Evolutionary conservation across 2,113 vertebrate genomes (phyloP).

Genomic region (Acinonyx jubatus): DNA sequence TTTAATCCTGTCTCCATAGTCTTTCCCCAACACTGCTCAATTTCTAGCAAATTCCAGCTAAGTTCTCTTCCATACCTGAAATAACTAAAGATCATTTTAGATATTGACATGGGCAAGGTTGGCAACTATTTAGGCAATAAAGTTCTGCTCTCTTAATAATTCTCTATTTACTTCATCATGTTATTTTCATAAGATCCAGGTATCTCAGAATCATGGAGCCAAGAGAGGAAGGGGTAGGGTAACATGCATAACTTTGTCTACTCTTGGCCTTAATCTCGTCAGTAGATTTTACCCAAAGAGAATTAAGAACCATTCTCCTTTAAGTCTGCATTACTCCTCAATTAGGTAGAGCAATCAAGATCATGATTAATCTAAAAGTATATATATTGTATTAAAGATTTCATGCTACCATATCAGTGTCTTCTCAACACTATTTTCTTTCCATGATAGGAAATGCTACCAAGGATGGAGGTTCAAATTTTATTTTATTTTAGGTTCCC

Average conservation of each 20-base stretch:
- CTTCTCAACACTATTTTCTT: not conserved
- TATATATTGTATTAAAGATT: not conserved
- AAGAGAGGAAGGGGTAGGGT: not conserved
- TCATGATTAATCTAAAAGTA: not conserved
- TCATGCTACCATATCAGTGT: not conserved
- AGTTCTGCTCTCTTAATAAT: not conserved
- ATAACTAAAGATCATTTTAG: not conserved
- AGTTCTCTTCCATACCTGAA: not conserved
- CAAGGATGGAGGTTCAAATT: conserved; percentile 25
- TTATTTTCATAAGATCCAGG: not conserved
- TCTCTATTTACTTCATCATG: not conserved
- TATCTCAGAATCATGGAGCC: not conserved
- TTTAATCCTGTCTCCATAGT: not conserved
- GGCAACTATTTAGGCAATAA: not conserved
- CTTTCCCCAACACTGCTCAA: not conserved
- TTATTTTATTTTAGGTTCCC: not conserved
- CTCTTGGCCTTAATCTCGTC: not conserved
- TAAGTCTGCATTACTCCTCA: not conserved
- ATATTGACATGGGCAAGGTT: not conserved
- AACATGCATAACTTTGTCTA: not conserved
- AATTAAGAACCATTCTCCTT: not conserved
- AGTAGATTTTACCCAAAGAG: not conserved
- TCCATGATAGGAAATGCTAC: not conserved
- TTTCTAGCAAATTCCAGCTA: not conserved
- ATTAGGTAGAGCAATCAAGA: not conserved